Base-by-base conservation (phyloP, 2,888 invertebrate genomes). In the Altica lythri region DNA sequence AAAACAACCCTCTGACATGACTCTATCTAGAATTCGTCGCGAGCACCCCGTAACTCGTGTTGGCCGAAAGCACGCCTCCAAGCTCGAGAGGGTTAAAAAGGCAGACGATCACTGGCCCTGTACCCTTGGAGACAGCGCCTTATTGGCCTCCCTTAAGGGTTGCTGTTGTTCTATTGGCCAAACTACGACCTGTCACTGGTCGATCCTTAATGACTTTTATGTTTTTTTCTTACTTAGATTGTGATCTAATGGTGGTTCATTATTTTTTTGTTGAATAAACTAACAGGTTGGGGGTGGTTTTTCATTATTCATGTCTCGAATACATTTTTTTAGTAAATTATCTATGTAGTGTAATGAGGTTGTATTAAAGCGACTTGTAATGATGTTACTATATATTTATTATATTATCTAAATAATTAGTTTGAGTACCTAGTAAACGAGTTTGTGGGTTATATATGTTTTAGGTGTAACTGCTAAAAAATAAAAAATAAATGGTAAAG, bases 31-130 rank as follows among this genome's bases (percentile, higher is more conserved):
- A 14, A 44, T n/a, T 30, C 30, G 10, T 17, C 35, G 1, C 4
- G 37, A 6, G 12, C 25, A 54, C 63, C 63, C 60, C 60, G 63
- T 60, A 65, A 9, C n/a, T 19, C n/a, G 17, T 29, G 18, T 60
- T 57, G 34, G 13, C 29, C 38, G 25, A 25, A 60, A 63, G 57
- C 65, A 63, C 68, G 65, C 67, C 66, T 61, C 58, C 62, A 44
- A 52, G 55, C 53, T 61, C 62, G 58, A 65, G 67, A 64, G 69
- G 70, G 68, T 69, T 70, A 68, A 70, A n/a, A 70, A 69, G 68
- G 62, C 62, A 67, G 68, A 35, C 67, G 71, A 71, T 69, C 71
- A 68, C 62, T 65, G 66, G 68, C 66, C 58, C 67, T 58, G 60
- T 59, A 63, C 54, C 63, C 63, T 63, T 55, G 59, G 53, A 30